These are phyloP conservation scores for Chloropsis hardwickii DNA, from an alignment of 2,113 vertebrate genomes.

Conservation along the genomic window DNA sequence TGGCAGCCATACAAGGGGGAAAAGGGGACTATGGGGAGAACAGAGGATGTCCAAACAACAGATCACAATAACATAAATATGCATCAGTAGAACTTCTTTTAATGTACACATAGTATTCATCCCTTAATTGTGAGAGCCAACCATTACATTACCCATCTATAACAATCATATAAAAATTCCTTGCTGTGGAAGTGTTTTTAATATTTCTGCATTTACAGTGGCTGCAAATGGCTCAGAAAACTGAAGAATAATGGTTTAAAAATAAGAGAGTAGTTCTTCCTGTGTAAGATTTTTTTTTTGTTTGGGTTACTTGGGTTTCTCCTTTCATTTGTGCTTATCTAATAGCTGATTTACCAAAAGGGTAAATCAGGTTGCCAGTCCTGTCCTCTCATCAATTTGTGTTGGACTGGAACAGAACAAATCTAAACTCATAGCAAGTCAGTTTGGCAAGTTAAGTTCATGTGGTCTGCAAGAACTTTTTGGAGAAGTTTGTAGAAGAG, in stretches of 20 bases:
- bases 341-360: not conserved
- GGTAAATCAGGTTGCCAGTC: not conserved
- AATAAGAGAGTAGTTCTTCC: not conserved
- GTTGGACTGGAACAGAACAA: not conserved
- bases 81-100: not conserved
- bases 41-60: not conserved
- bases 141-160: not conserved
- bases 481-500: not conserved
- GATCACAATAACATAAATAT: not conserved
- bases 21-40: not conserved
- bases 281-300: not conserved
- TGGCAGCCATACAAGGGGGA: not conserved
- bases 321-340: not conserved
- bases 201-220: not conserved
- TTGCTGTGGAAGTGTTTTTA: not conserved
- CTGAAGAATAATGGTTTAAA: not conserved
- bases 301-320: not conserved
- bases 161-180: not conserved
- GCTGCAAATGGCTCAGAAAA: not conserved
- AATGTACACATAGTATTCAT: not conserved
- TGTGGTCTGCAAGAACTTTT: not conserved
- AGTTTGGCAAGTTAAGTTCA: not conserved
- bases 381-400: not conserved
- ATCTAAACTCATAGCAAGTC: not conserved
- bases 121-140: not conserved